phyloP scores from a whole-genome alignment of 2,797 vertebrate genomes.

The Lutjanus argentimaculatus region DNA sequence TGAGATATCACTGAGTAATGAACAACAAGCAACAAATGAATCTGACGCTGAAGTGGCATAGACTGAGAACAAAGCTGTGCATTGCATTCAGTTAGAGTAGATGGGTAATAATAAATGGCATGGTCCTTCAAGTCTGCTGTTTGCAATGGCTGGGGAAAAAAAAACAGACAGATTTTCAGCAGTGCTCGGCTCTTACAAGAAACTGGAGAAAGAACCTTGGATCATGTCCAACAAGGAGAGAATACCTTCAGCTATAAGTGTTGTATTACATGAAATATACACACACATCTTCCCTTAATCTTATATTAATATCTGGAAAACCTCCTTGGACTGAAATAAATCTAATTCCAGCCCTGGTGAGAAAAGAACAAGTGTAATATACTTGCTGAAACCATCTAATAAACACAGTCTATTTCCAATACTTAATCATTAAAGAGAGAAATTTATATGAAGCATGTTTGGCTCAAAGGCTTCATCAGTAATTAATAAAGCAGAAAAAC shows the following conservation, averaged over 20 bases:
- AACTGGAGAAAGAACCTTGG: not conserved
- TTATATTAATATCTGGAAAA: not conserved
- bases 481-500: slow-evolving; percentile 18
- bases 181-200: slow-evolving; percentile 3
- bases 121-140: not conserved
- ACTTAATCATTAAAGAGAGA: slow-evolving; percentile 16
- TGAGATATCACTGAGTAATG: not conserved
- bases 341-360: slow-evolving; percentile 30
- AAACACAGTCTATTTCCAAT: slow-evolving; percentile 28
- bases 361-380: slow-evolving; percentile 14
- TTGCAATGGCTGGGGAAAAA: not conserved
- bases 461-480: not conserved
- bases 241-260: slow-evolving; percentile 9
- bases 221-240: slow-evolving; percentile 12
- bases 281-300: not conserved
- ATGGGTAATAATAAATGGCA: not conserved
- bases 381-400: slow-evolving; percentile 31
- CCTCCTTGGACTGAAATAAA: slow-evolving; percentile 21
- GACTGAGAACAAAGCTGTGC: not conserved
- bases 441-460: slow-evolving; percentile 26
- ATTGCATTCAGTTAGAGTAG: too few species aligned
- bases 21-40: not conserved
- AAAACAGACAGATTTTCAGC: not conserved
- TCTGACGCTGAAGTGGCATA: not conserved
- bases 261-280: slow-evolving; percentile 27